Percentiles rank a stretch among this genome's conserved stretches.
phyloP scores from a whole-genome alignment of 2,797 vertebrate species.

The Knipowitschia caucasica region DNA sequence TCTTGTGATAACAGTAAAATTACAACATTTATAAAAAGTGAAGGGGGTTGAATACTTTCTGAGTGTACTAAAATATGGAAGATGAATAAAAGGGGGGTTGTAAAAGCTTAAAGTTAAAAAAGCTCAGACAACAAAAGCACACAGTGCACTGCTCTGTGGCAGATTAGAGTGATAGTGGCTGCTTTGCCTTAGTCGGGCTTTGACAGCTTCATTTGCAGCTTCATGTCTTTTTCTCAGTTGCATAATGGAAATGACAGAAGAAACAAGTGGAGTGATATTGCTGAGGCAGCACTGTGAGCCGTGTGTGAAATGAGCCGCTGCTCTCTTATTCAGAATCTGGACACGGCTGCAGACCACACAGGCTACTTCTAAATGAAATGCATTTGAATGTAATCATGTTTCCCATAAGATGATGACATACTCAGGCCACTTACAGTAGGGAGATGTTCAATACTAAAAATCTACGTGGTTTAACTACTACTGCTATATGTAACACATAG shows the following conservation, averaged over 20 bases:
- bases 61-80: too few species aligned
- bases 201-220: slow-evolving; percentile 30
- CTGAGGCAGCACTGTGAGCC: slow-evolving; percentile 33
- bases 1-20: too few species aligned
- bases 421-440: background rate
- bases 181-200: slow-evolving; percentile 1
- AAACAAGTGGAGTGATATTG: slow-evolving; percentile 26
- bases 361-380: slow-evolving; percentile 8
- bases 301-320: slow-evolving; percentile 29
- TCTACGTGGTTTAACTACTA: too few species aligned
- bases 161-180: slow-evolving; percentile 10
- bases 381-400: slow-evolving; percentile 6
- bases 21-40: too few species aligned
- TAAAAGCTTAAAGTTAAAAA: too few species aligned
- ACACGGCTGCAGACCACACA: slow-evolving; percentile 4
- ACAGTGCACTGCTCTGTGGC: slow-evolving; percentile 3
- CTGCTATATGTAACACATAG: too few species aligned
- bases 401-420: background rate
- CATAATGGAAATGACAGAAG: slow-evolving; percentile 37
- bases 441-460: too few species aligned
- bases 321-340: slow-evolving; percentile 1
- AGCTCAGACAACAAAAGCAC: too few species aligned
- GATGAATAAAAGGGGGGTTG: background rate
- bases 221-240: slow-evolving; percentile 23
- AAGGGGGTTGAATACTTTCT: too few species aligned